A percentile compares a stretch with the other conserved stretches of the same genome.
Evolutionary conservation across 2,797 vertebrate genomes (phyloP).

Genomic region (Capromys pilorides): DNA sequence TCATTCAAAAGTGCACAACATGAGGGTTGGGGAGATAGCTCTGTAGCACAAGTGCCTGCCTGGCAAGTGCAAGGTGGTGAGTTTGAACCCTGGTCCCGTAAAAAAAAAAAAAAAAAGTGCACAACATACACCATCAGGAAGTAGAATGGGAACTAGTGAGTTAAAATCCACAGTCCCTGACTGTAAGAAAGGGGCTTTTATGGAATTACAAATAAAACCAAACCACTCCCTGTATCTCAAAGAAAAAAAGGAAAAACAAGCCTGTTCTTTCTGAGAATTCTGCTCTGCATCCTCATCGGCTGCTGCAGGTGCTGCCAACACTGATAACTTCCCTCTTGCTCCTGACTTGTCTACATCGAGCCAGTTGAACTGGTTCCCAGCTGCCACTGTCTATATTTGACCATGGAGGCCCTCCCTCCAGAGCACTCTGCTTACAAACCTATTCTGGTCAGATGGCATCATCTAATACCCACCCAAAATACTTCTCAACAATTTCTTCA

Average conservation of each 20-base stretch:
- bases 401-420: neutral
- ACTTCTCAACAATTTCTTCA: too few relatives aligned
- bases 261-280: neutral
- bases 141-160: neutral
- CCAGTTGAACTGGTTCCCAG: neutral
- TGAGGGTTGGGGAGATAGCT: too few relatives aligned
- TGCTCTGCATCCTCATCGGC: neutral
- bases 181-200: neutral
- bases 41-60: too few relatives aligned
- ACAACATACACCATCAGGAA: neutral
- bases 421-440: neutral
- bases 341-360: neutral
- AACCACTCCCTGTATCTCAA: neutral
- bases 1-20: neutral
- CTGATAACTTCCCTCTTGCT: neutral
- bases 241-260: neutral
- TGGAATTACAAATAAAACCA: neutral
- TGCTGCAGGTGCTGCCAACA: neutral
- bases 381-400: neutral
- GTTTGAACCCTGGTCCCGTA: too few relatives aligned
- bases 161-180: neutral
- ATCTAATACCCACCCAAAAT: neutral
- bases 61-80: too few relatives aligned
- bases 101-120: too few relatives aligned
- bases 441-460: neutral